phyloP scores from a whole-genome alignment of 1,140 invertebrate genomes.

The Steinernema feltiae region DNA sequence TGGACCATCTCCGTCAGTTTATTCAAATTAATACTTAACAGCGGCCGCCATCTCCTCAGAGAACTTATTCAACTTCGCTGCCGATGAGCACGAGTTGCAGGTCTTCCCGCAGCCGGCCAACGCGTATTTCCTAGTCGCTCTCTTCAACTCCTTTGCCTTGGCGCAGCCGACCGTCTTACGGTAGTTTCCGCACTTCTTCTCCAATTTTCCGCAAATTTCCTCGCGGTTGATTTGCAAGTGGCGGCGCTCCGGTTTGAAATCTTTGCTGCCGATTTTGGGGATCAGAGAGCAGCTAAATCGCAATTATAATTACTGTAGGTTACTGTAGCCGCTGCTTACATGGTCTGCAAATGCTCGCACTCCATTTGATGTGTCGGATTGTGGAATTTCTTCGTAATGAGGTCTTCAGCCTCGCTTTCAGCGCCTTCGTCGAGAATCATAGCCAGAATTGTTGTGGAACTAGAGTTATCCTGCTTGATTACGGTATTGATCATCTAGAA shows the following conservation, averaged over 20 bases:
- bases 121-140: not conserved
- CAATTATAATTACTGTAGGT: too few relatives aligned
- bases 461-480: too few relatives aligned
- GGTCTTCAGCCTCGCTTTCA: not conserved
- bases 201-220: not conserved
- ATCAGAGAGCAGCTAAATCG: not conserved
- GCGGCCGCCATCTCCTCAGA: not conserved
- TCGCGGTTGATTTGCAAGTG: not conserved
- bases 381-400: not conserved
- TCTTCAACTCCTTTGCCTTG: not conserved
- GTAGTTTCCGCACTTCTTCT: not conserved
- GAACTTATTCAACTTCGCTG: not conserved
- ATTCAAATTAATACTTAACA: too few relatives aligned
- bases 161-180: too few relatives aligned
- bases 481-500: not conserved
- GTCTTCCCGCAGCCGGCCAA: not conserved
- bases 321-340: too few relatives aligned
- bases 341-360: too few relatives aligned
- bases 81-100: not conserved
- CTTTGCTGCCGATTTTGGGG: not conserved
- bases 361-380: not conserved
- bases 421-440: not conserved
- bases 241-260: not conserved
- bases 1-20: too few relatives aligned
- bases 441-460: too few relatives aligned